Percentiles rank a stretch among this genome's conserved stretches.
phyloP scores from a whole-genome alignment of 2,888 invertebrate genomes.

The Yponomeuta sedellus region DNA sequence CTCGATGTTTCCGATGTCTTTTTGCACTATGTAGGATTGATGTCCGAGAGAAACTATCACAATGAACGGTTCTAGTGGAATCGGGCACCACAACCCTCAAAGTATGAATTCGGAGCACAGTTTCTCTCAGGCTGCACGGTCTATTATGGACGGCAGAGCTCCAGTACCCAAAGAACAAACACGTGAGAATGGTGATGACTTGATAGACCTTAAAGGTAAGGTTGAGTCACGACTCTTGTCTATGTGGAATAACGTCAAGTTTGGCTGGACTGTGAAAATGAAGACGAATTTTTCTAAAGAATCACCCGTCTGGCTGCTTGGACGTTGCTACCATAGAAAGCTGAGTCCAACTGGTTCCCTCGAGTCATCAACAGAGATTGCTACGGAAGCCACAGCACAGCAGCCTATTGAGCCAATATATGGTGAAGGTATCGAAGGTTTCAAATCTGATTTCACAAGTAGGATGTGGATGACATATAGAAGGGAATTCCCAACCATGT shows the following conservation, averaged over 20 bases:
- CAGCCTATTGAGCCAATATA: slow-evolving; percentile 75
- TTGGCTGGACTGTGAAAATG: slow-evolving; percentile 89
- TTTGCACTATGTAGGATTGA: not conserved
- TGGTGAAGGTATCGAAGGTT: slow-evolving; percentile 85
- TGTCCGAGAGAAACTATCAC: slow-evolving; percentile 22
- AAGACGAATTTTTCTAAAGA: slow-evolving; percentile 87
- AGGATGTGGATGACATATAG: slow-evolving; percentile 93
- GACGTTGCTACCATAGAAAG: slow-evolving; percentile 88
- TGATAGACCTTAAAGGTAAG: slow-evolving; percentile 81
- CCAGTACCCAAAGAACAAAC: slow-evolving; percentile 44
- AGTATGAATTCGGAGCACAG: slow-evolving; percentile 37
- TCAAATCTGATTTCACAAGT: slow-evolving; percentile 89
- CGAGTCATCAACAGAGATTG: slow-evolving; percentile 77
- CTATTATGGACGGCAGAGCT: slow-evolving; percentile 36
- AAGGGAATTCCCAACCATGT: slow-evolving; percentile 88
- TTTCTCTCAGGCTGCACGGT: slow-evolving; percentile 36
- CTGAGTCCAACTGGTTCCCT: slow-evolving; percentile 76
- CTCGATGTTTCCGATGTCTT: not conserved
- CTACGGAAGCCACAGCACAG: slow-evolving; percentile 77
- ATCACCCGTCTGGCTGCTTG: slow-evolving; percentile 91
- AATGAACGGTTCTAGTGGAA: slow-evolving; percentile 54
- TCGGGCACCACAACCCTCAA: slow-evolving; percentile 39
- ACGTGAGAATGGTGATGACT: slow-evolving; percentile 57
- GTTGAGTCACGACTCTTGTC: slow-evolving; percentile 89
- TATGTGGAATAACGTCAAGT: slow-evolving; percentile 95